Evolutionary conservation across 2,113 vertebrate species (phyloP).

Genomic region (Craseonycteris thonglongyai): DNA sequence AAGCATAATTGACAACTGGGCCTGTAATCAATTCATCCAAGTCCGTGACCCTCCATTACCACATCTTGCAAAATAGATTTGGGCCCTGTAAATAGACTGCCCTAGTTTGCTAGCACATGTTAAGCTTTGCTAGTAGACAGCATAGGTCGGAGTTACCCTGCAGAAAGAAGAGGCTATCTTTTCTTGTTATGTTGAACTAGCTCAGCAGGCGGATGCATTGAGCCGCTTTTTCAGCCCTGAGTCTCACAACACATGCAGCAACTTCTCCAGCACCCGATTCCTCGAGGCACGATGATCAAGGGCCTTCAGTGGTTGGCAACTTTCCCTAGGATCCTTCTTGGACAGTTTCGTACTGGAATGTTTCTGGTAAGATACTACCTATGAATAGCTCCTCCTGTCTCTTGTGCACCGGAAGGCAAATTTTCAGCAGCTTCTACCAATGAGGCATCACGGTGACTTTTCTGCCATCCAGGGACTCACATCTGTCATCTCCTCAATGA

Average conservation of each 20-base stretch:
- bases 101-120: neutral
- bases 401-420: neutral
- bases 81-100: neutral
- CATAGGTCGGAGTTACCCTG: neutral
- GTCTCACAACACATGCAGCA: no score
- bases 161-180: neutral
- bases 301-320: rapidly evolving
- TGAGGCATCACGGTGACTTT: neutral
- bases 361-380: neutral
- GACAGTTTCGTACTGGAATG: neutral
- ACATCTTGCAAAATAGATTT: neutral
- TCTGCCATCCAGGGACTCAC: neutral
- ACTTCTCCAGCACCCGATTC: neutral
- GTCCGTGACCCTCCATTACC: neutral
- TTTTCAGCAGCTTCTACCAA: neutral
- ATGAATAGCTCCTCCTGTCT: neutral
- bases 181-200: neutral
- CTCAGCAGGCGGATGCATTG: rapidly evolving
- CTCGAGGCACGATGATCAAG: rapidly evolving
- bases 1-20: neutral
- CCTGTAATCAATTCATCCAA: neutral
- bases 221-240: neutral
- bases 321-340: neutral
- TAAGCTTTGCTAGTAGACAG: neutral
- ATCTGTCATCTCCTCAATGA: neutral